Conservation (phyloP, 2,797 vertebrate genomes). For the Anguilla anguilla region DNA sequence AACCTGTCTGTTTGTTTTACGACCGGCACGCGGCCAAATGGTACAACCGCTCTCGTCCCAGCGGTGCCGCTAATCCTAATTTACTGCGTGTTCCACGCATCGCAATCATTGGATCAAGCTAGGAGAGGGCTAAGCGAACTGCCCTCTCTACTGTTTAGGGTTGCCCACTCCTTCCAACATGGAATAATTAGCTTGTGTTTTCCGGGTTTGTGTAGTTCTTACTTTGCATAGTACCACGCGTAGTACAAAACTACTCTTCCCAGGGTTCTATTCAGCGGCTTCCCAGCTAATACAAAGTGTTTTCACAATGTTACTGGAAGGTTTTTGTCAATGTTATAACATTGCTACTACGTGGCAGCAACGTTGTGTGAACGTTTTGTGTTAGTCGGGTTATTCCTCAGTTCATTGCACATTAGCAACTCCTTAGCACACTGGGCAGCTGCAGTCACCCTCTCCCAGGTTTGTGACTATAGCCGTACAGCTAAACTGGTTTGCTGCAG, state of each 20-base stretch:
- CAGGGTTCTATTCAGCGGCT: not conserved
- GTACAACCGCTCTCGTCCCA: not conserved
- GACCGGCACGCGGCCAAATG: not conserved
- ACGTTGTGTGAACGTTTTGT: too few relatives aligned
- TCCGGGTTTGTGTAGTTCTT: not conserved
- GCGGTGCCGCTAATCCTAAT: not conserved
- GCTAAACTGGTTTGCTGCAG: too few relatives aligned
- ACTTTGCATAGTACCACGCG: not conserved
- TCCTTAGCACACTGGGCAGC: too few relatives aligned
- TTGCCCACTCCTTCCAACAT: not conserved
- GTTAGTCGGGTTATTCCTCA: too few relatives aligned
- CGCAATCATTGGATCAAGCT: not conserved
- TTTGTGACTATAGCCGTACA: too few relatives aligned
- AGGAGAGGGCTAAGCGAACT: not conserved
- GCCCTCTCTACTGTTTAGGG: not conserved
- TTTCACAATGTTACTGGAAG: too few relatives aligned
- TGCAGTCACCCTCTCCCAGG: too few relatives aligned
- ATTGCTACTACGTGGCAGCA: too few relatives aligned
- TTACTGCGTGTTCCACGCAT: not conserved
- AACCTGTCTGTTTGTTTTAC: not conserved
- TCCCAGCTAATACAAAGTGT: too few relatives aligned
- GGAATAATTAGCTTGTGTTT: not conserved
- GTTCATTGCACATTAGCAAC: too few relatives aligned
- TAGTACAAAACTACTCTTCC: not conserved
- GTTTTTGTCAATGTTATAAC: too few relatives aligned